These are phyloP conservation scores for Oscheius myriophilus DNA, from an alignment of 2,888 invertebrate species.

Conservation along the genomic window DNA sequence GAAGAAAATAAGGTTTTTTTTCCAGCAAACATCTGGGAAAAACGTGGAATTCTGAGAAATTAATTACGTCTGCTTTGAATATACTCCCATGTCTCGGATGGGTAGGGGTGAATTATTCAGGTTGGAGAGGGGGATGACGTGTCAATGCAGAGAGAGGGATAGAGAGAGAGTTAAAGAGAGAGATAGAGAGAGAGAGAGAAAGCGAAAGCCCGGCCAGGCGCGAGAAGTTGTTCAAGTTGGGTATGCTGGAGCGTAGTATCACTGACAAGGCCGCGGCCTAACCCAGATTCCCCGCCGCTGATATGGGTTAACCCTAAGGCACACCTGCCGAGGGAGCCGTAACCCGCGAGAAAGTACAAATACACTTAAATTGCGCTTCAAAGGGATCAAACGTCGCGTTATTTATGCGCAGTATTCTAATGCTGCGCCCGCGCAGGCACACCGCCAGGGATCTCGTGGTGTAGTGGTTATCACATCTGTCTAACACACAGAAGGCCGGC, in stretches of 20 bases:
- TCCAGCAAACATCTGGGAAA: no score
- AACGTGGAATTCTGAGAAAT: no score
- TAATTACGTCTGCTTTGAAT: no score
- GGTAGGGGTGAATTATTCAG: no score
- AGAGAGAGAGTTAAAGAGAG: constrained; percentile 5
- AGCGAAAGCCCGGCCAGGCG: background rate
- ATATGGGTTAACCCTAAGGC: constrained; percentile 17
- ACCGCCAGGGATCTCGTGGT: constrained; percentile 30
- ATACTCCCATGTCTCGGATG: no score
- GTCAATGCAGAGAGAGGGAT: background rate
- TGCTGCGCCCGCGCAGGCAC: no score
- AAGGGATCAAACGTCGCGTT: no score
- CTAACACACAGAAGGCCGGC: constrained; percentile 59
- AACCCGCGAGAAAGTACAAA: no score
- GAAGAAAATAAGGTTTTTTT: background rate
- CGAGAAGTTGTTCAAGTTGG: constrained; percentile 14
- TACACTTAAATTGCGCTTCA: no score
- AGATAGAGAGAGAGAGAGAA: background rate
- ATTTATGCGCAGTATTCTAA: no score
- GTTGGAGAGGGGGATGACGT: background rate
- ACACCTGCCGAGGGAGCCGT: no score
- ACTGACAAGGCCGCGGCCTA: constrained; percentile 20
- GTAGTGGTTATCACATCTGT: constrained; percentile 58
- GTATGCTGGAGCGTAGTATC: background rate
- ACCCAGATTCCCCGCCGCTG: constrained; percentile 18